phyloP scores from a whole-genome alignment of 1,140 invertebrate genomes.

The Nomia melanderi region DNA sequence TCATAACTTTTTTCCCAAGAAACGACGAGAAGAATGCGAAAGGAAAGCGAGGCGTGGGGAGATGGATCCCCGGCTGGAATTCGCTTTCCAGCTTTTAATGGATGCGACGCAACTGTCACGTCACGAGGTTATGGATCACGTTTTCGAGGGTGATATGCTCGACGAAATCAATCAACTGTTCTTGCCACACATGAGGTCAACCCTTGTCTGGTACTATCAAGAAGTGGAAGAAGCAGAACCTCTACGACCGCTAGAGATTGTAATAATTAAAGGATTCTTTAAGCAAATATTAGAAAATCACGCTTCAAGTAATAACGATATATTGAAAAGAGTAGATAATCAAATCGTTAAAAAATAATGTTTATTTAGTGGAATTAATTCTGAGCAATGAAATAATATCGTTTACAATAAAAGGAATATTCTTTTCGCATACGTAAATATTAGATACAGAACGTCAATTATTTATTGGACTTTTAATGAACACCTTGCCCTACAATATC shows the following conservation, averaged over 20 bases:
- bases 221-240: constrained; percentile 88
- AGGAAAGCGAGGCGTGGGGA: constrained; percentile 92
- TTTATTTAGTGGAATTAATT: too few species aligned
- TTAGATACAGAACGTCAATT: too few species aligned
- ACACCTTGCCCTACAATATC: too few species aligned
- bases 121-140: constrained; percentile 93
- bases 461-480: too few species aligned
- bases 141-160: constrained; percentile 93
- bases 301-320: too few species aligned
- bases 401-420: too few species aligned
- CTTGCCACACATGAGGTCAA: constrained; percentile 91
- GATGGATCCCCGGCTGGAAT: constrained; percentile 93
- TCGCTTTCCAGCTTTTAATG: constrained; percentile 92
- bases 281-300: too few species aligned
- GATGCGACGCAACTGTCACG: constrained; percentile 89
- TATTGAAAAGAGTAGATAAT: too few species aligned
- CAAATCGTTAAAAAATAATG: too few species aligned
- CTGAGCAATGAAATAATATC: too few species aligned
- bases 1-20: constrained; percentile 78
- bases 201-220: constrained; percentile 96
- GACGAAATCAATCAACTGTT: constrained; percentile 95
- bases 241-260: constrained; percentile 78
- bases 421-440: too few species aligned
- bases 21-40: constrained; percentile 94
- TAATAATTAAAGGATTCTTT: too few species aligned